phyloP scores from a whole-genome alignment of 1,140 invertebrate species.

The Campoletis sonorensis region DNA sequence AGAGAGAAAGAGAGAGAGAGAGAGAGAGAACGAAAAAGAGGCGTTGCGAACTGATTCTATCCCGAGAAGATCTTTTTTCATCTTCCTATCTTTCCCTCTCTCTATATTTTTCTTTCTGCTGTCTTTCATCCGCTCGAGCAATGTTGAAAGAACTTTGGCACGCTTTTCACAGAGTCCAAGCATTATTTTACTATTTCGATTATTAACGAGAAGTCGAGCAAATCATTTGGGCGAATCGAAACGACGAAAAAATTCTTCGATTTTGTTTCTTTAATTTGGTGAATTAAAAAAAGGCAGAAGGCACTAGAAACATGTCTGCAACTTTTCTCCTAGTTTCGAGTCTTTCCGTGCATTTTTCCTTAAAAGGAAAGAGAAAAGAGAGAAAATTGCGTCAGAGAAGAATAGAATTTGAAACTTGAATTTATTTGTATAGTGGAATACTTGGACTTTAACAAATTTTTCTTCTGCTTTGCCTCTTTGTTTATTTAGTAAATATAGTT shows the following conservation, averaged over 20 bases:
- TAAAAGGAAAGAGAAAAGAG: not conserved
- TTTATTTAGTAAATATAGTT: not conserved
- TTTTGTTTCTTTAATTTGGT: not conserved
- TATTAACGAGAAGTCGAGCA: constrained; percentile 43
- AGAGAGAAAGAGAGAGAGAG: constrained; percentile 36
- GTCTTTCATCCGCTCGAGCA: not conserved
- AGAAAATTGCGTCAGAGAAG: not conserved
- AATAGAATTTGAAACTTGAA: not conserved
- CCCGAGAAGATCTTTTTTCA: constrained; percentile 8
- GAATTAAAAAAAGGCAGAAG: not conserved
- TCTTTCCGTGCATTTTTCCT: not conserved
- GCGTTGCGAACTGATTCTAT: constrained; percentile 23
- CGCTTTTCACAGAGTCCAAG: constrained; percentile 12
- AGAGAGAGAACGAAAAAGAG: constrained; percentile 21
- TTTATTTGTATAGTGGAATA: not conserved
- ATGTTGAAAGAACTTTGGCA: constrained; percentile 41
- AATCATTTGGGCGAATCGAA: constrained; percentile 37
- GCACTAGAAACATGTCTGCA: not conserved
- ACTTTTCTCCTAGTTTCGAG: too few relatives aligned
- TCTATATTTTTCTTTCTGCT: not conserved
- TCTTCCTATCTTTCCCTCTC: not conserved
- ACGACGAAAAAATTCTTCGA: not conserved
- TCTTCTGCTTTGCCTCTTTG: not conserved
- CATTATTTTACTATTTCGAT: constrained; percentile 47
- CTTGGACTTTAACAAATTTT: not conserved